Percentiles rank a stretch among this genome's conserved stretches.
phyloP scores from a whole-genome alignment of 2,113 vertebrate genomes.

The Toxotes chatareus region DNA sequence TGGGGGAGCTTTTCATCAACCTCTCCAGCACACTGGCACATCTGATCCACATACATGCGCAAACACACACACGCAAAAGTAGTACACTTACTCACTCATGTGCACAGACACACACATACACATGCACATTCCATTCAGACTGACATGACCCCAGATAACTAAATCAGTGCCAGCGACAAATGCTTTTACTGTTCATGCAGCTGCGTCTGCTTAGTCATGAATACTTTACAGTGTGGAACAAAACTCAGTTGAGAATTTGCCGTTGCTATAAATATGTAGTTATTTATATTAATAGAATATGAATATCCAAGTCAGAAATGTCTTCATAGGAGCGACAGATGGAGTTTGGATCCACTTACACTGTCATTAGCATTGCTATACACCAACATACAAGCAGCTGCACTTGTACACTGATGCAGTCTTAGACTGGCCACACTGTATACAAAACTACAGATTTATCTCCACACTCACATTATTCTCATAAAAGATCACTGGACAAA shows the following conservation, averaged over 20 bases:
- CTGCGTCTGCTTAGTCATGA: conserved; percentile 50
- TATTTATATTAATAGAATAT: conserved; percentile 56
- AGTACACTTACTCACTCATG: neutral
- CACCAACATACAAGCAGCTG: neutral
- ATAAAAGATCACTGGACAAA: conserved; percentile 67
- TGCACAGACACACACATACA: conserved; percentile 7
- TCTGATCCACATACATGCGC: conserved; percentile 57
- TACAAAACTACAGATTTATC: conserved; percentile 11
- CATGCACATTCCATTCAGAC: conserved; percentile 24
- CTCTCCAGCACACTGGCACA: conserved; percentile 84
- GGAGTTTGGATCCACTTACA: conserved; percentile 50
- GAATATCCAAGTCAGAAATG: conserved; percentile 41
- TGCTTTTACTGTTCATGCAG: conserved; percentile 38
- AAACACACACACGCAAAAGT: neutral
- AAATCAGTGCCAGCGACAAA: conserved; percentile 30
- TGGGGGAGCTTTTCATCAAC: conserved; percentile 87
- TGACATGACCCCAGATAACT: conserved; percentile 29
- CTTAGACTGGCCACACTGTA: neutral
- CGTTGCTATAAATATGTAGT: conserved; percentile 56
- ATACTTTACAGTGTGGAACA: conserved; percentile 38
- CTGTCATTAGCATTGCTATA: conserved; percentile 19
- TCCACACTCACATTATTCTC: conserved; percentile 31
- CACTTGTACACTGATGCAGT: conserved; percentile 7
- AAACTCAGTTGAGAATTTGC: conserved; percentile 46
- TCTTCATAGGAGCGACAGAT: conserved; percentile 51